A percentile compares a stretch with the other conserved stretches of the same genome.
These are phyloP conservation scores for Echinometra lucunter DNA, from an alignment of 53 echinoderm and acorn worm genomes.

Conservation along the genomic window DNA sequence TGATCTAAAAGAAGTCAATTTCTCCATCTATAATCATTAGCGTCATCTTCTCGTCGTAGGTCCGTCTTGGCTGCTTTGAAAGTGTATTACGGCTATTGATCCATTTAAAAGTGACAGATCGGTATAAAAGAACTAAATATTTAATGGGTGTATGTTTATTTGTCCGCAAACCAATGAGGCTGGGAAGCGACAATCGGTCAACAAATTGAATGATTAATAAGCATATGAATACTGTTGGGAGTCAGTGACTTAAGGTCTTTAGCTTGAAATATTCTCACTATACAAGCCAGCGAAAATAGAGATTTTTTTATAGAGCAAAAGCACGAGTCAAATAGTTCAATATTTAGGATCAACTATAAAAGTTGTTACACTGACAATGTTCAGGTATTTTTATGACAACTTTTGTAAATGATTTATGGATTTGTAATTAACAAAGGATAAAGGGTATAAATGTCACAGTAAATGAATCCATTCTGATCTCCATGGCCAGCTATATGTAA, in stretches of 20 bases:
- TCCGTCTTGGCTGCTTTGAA: neutral
- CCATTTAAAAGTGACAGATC: constrained; percentile 46
- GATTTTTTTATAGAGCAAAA: neutral
- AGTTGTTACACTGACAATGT: neutral
- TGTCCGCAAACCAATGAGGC: constrained; percentile 11
- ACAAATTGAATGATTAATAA: constrained; percentile 67
- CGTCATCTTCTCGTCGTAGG: neutral
- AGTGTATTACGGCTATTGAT: constrained; percentile 35
- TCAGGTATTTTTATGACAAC: neutral
- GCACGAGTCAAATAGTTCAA: neutral
- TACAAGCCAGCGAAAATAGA: neutral
- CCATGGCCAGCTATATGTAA: neutral
- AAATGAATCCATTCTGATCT: neutral
- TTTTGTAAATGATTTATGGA: neutral
- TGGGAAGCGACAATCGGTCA: constrained; percentile 33
- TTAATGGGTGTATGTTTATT: constrained; percentile 68
- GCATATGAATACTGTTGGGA: constrained; percentile 20
- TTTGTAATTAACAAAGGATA: neutral
- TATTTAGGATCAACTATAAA: neutral
- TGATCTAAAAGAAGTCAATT: constrained; percentile 44
- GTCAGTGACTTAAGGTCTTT: neutral
- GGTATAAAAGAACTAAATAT: constrained; percentile 40
- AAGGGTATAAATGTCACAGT: neutral
- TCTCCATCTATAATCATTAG: constrained; percentile 50
- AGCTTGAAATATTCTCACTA: neutral